Evolutionary conservation across 2,888 invertebrate genomes (phyloP).

Genomic region (Melieria crassipennis): DNA sequence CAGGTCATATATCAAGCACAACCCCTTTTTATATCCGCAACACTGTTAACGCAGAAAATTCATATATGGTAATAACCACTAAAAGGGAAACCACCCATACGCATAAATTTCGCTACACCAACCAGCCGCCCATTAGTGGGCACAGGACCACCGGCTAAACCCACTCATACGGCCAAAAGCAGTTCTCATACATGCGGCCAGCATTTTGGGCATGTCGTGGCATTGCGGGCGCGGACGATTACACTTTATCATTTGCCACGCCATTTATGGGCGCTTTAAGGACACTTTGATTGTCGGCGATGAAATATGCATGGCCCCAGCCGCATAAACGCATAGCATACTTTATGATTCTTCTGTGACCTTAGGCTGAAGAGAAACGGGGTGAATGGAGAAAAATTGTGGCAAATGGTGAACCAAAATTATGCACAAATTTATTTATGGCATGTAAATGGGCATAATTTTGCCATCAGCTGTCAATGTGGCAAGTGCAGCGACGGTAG

Average conservation of each 20-base stretch:
- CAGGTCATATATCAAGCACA: no score
- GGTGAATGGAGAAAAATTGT: neutral
- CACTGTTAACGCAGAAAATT: no score
- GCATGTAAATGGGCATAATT: slow-evolving; percentile 56
- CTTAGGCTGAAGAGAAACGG: neutral
- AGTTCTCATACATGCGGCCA: no score
- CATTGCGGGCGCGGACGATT: slow-evolving; percentile 39
- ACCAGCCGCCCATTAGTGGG: neutral
- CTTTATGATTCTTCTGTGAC: slow-evolving; percentile 28
- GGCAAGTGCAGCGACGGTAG: slow-evolving; percentile 9
- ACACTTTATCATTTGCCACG: slow-evolving; percentile 48
- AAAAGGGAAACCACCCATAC: slow-evolving; percentile 41
- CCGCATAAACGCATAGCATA: slow-evolving; percentile 20
- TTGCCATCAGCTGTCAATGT: slow-evolving; percentile 52
- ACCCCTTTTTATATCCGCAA: no score
- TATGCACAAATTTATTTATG: slow-evolving; percentile 50
- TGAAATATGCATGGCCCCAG: slow-evolving; percentile 19
- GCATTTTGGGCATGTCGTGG: no score
- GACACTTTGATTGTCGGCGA: slow-evolving; percentile 47
- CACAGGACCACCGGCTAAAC: no score
- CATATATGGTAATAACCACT: slow-evolving; percentile 44
- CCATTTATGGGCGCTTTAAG: slow-evolving; percentile 45
- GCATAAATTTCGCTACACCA: slow-evolving; percentile 36
- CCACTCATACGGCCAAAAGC: no score
- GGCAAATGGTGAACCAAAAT: slow-evolving; percentile 40